Conservation (phyloP, 2,797 vertebrate species). For the Dermochelys coriacea region DNA sequence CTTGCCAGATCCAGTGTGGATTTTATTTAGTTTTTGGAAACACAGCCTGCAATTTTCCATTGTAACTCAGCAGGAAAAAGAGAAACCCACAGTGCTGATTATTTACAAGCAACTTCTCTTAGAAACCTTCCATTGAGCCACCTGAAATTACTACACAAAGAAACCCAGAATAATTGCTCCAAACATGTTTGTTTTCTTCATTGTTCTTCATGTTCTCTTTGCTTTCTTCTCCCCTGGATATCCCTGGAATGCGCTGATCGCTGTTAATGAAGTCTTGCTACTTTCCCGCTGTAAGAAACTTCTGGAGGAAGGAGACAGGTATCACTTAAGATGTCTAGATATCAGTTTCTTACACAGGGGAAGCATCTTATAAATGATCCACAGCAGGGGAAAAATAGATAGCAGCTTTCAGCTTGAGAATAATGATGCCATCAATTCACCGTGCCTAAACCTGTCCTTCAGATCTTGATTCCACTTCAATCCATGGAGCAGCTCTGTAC, state of each 20-base stretch:
- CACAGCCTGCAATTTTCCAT: constrained; percentile 7
- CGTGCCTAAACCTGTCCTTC: not conserved
- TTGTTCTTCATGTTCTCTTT: not conserved
- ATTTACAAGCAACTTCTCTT: constrained; percentile 39
- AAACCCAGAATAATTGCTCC: constrained; percentile 3
- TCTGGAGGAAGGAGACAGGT: constrained; percentile 39
- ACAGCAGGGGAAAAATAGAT: not conserved
- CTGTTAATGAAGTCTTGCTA: constrained; percentile 16
- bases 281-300: constrained; percentile 34
- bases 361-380: not conserved
- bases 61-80: constrained; percentile 15
- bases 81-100: not conserved
- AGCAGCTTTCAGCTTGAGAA: not conserved
- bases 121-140: constrained; percentile 43
- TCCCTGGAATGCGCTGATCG: not conserved
- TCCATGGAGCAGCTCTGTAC: not conserved
- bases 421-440: not conserved
- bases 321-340: constrained; percentile 45
- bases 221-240: not conserved
- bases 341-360: not conserved
- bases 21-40: constrained; percentile 53
- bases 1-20: not conserved
- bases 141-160: not conserved
- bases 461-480: not conserved
- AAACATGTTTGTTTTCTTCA: constrained; percentile 18